Conservation (phyloP, 2,888 invertebrate genomes). For the Agrotis clavis region DNA sequence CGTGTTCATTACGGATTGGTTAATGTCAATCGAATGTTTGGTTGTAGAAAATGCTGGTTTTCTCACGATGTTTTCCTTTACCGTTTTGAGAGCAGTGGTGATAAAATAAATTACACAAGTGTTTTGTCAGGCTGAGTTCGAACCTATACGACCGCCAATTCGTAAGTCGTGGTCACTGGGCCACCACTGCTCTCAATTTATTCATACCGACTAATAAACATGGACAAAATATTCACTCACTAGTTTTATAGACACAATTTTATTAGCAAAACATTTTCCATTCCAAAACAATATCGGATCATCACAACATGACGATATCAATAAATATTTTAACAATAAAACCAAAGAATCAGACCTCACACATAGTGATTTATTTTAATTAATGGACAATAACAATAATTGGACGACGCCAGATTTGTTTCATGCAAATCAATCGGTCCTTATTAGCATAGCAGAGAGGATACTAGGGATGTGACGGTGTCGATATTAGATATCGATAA, state of each 20-base stretch:
- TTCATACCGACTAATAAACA: background rate
- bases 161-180: no score
- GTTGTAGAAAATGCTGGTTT: no score
- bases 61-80: no score
- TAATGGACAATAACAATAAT: slow-evolving; percentile 83
- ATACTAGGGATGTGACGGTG: slow-evolving; percentile 35
- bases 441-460: slow-evolving; percentile 79
- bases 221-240: background rate
- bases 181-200: no score
- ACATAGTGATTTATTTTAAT: slow-evolving; percentile 77
- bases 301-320: slow-evolving; percentile 21
- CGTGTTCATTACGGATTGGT: no score
- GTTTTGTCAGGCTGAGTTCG: no score
- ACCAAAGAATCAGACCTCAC: slow-evolving; percentile 71
- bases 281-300: slow-evolving; percentile 1
- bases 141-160: no score
- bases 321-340: slow-evolving; percentile 49
- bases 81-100: no score
- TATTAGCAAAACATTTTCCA: background rate
- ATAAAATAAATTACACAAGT: no score
- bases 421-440: slow-evolving; percentile 80
- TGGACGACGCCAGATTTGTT: slow-evolving; percentile 81
- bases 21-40: no score
- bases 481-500: slow-evolving; percentile 45
- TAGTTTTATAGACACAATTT: background rate